A percentile compares a stretch with the other conserved stretches of the same genome.
Conservation (phyloP, 2,888 invertebrate species). For the Idaea dimidiata region DNA sequence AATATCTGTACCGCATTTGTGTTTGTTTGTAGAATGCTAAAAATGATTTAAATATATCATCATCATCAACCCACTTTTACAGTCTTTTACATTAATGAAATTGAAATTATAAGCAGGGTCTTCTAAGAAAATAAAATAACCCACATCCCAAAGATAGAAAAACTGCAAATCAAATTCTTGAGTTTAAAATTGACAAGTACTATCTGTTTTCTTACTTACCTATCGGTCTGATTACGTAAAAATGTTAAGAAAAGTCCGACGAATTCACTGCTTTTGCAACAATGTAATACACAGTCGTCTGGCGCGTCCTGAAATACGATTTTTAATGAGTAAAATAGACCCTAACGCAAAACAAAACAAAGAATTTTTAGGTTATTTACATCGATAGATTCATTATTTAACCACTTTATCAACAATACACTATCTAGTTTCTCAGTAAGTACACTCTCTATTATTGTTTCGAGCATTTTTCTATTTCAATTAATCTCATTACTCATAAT, state of each 20-base stretch:
- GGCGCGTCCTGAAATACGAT: slow-evolving; percentile 56
- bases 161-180: no score
- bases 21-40: slow-evolving; percentile 51
- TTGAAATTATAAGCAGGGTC: no score
- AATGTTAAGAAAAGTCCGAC: slow-evolving; percentile 80
- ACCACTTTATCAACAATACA: slow-evolving; percentile 65
- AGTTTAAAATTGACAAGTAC: not conserved
- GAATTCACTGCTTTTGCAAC: slow-evolving; percentile 74
- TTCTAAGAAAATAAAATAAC: no score
- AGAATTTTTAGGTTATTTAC: slow-evolving; percentile 58
- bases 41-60: not conserved
- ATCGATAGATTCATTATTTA: slow-evolving; percentile 61
- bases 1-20: slow-evolving; percentile 57
- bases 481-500: slow-evolving; percentile 30
- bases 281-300: slow-evolving; percentile 59
- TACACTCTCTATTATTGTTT: slow-evolving; percentile 70
- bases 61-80: no score
- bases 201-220: slow-evolving; percentile 46
- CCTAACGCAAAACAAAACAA: slow-evolving; percentile 10
- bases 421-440: slow-evolving; percentile 65
- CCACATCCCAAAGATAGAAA: no score
- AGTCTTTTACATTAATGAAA: no score
- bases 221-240: slow-evolving; percentile 78
- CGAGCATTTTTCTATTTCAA: slow-evolving; percentile 60
- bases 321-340: slow-evolving; percentile 25